Conservation (phyloP, 2,797 vertebrate species). For the Neomorphus geoffroyi region DNA sequence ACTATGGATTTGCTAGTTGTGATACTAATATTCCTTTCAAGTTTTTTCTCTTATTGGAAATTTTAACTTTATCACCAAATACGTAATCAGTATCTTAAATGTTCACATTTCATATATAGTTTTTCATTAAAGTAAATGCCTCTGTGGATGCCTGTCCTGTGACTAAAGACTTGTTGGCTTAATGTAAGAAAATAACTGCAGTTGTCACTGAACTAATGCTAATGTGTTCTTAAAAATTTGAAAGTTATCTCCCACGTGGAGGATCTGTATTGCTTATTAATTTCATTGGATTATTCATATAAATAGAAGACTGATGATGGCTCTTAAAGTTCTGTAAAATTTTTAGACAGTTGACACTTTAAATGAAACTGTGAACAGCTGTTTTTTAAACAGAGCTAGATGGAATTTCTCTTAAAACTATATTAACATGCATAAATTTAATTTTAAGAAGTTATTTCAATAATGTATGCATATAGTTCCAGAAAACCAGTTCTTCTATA, state of each 20-base stretch:
- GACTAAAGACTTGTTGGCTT: background rate
- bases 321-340: background rate
- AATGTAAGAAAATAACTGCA: background rate
- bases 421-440: background rate
- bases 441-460: background rate
- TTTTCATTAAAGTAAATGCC: background rate
- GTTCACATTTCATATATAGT: background rate
- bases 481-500: background rate
- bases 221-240: background rate
- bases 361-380: background rate
- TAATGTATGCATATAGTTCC: background rate
- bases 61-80: background rate
- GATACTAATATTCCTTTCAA: background rate
- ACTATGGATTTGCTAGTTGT: accelerated
- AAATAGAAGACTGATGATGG: background rate
- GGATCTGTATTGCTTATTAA: background rate
- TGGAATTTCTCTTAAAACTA: background rate
- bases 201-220: background rate
- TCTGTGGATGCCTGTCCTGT: background rate
- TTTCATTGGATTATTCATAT: background rate
- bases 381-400: background rate
- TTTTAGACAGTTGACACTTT: background rate
- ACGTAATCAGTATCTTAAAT: background rate
- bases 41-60: background rate
- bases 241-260: background rate